Conservation (phyloP, 2,888 invertebrate genomes). For the Tetragonula carbonaria region DNA sequence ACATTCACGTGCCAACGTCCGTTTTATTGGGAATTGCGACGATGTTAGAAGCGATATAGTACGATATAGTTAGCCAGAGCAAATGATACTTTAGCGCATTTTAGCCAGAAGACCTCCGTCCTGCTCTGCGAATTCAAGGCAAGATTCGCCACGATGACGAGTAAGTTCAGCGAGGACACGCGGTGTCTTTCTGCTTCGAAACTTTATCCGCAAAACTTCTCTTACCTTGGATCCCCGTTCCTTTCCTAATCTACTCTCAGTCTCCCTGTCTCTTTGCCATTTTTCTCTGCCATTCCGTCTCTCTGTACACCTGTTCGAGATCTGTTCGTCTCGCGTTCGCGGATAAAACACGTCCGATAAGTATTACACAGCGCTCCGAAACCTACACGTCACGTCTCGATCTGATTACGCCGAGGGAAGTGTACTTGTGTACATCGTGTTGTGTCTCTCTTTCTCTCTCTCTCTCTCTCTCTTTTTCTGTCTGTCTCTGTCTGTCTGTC, state of each 20-base stretch:
- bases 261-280: background rate
- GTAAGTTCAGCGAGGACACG: background rate
- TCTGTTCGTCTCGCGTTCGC: too few species aligned
- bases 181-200: background rate
- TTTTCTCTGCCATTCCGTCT: background rate
- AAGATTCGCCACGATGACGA: background rate
- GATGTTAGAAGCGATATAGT: background rate
- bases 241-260: background rate
- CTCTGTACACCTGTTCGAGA: background rate
- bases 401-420: too few species aligned
- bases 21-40: background rate
- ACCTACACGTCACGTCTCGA: too few species aligned
- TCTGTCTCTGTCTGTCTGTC: conserved; percentile 7
- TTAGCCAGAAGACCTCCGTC: background rate
- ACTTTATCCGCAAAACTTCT: background rate
- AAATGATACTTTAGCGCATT: background rate
- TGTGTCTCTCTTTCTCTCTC: background rate
- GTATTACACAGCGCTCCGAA: too few species aligned
- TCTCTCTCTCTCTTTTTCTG: background rate
- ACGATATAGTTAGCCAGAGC: background rate
- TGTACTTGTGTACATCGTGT: too few species aligned
- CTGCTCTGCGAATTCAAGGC: background rate
- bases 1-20: background rate
- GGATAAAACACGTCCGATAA: too few species aligned
- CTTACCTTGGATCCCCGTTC: background rate